Percentiles rank a stretch among this genome's conserved stretches.
Conservation (phyloP, 2,113 vertebrate species). For the Scatophagus argus region DNA sequence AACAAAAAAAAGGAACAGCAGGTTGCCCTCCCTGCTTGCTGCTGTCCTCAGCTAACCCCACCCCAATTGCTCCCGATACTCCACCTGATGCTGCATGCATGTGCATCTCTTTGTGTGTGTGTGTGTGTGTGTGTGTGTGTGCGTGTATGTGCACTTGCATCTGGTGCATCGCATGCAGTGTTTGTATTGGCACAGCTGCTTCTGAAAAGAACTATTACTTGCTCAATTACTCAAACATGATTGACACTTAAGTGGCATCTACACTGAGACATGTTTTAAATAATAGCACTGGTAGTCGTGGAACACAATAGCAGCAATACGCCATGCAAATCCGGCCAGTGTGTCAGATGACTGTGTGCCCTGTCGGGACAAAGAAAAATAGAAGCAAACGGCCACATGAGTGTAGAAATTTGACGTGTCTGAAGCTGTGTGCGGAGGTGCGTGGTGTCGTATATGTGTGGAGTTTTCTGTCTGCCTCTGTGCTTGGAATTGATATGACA, state of each 20-base stretch:
- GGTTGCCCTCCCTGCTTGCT: not conserved
- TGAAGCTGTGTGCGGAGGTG: not conserved
- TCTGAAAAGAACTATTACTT: not conserved
- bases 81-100: not conserved
- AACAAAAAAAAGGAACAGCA: not conserved
- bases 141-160: not conserved
- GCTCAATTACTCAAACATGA: not conserved
- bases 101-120: conserved; percentile 1
- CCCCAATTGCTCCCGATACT: not conserved
- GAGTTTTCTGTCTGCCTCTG: conserved; percentile 32
- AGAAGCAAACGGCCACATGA: not conserved
- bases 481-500: conserved; percentile 54
- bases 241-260: not conserved
- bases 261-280: not conserved
- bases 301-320: not conserved
- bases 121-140: not conserved
- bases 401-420: conserved; percentile 21
- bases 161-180: not conserved
- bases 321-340: not conserved
- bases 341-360: not conserved
- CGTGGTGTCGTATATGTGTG: conserved; percentile 3
- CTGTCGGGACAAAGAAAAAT: conserved; percentile 28
- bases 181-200: not conserved
- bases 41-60: conserved; percentile 48
- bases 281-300: no score